Evolutionary conservation across 2,113 vertebrate species (phyloP).

Genomic region (Leptocoma aspasia): DNA sequence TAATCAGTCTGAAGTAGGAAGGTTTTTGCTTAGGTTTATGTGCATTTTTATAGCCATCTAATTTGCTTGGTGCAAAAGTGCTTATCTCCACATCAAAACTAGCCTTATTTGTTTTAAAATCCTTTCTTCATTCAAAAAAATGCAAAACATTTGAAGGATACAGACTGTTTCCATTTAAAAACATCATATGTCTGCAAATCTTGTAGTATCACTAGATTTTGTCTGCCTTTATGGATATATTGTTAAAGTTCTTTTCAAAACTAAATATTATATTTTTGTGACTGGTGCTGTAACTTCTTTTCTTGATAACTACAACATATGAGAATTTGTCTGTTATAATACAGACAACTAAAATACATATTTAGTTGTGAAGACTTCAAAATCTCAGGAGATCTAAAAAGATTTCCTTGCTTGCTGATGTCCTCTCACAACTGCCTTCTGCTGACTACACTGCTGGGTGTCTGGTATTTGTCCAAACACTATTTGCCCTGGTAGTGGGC

Average conservation of each 20-base stretch:
- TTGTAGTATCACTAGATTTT: not conserved
- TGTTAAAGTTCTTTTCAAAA: not conserved
- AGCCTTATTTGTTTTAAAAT: not conserved
- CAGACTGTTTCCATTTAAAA: not conserved
- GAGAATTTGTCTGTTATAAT: not conserved
- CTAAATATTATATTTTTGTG: not conserved
- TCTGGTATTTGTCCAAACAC: not conserved
- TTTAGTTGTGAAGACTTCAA: not conserved
- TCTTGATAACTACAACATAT: not conserved
- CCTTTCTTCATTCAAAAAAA: not conserved
- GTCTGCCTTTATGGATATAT: not conserved
- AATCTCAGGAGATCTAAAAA: not conserved
- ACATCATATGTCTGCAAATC: not conserved
- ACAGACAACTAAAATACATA: not conserved
- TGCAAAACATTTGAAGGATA: not conserved
- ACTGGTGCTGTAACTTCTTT: not conserved
- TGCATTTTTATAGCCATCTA: not conserved
- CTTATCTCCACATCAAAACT: not conserved
- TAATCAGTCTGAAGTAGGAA: not conserved
- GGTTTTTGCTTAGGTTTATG: not conserved
- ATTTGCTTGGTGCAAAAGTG: not conserved
- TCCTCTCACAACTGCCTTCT: not conserved
- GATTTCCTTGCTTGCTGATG: not conserved
- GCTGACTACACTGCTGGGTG: not conserved
- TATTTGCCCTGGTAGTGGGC: not conserved